Evolutionary conservation across 2,888 invertebrate species (phyloP).

Genomic region (Hyposoter didymator): DNA sequence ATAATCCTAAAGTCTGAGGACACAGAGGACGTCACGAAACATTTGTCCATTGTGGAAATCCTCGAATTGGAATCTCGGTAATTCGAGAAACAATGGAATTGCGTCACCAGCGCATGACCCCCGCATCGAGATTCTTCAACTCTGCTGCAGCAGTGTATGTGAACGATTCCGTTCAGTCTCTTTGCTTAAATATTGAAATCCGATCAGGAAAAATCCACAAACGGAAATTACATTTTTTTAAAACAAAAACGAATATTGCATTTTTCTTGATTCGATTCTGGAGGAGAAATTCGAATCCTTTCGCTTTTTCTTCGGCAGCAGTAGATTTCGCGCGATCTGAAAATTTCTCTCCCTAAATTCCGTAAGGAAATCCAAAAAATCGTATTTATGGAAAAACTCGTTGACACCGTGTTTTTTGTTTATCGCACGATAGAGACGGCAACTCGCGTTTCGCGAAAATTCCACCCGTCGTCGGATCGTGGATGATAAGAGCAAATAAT

Average conservation of each 20-base stretch:
- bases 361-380: no score
- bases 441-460: not conserved
- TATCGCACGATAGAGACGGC: not conserved
- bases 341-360: no score
- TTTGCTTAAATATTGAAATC: not conserved
- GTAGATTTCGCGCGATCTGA: no score
- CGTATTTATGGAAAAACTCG: no score
- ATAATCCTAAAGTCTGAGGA: conserved; percentile 2
- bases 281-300: no score
- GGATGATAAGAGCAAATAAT: not conserved
- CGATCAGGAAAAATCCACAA: not conserved
- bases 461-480: not conserved
- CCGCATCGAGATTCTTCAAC: not conserved
- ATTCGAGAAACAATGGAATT: conserved; percentile 33
- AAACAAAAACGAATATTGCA: no score
- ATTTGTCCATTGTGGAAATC: conserved; percentile 20
- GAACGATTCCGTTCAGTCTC: not conserved
- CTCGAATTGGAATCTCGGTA: conserved; percentile 1
- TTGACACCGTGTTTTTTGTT: no score
- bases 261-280: no score
- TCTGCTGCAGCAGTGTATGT: not conserved
- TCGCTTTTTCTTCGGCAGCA: no score
- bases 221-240: not conserved
- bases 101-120: conserved; percentile 21
- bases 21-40: conserved; percentile 16